phyloP scores from a whole-genome alignment of 2,888 invertebrate genomes.

The Mamestra brassicae region DNA sequence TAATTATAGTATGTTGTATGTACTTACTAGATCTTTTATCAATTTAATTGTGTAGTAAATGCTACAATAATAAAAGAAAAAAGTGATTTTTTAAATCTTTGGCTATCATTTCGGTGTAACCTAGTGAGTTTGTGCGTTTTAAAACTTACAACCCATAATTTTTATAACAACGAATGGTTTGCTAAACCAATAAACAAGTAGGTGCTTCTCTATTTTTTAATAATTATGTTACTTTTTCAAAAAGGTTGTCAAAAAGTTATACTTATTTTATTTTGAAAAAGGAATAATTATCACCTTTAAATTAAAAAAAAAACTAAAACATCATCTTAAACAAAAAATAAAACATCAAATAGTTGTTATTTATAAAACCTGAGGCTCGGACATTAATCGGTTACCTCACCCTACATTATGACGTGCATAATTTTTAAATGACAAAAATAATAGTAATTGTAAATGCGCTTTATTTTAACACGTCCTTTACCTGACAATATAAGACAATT shows the following conservation, averaged over 20 bases:
- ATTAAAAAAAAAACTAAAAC: not conserved
- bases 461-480: conserved; percentile 15
- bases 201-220: no score
- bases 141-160: no score
- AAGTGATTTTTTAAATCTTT: not conserved
- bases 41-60: conserved; percentile 4
- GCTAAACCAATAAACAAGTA: no score
- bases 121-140: no score
- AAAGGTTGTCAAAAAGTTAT: no score
- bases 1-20: not conserved
- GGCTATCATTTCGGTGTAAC: not conserved
- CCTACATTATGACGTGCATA: not conserved
- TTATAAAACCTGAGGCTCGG: not conserved
- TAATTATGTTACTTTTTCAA: no score
- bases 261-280: no score
- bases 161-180: no score
- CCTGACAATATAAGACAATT: not conserved
- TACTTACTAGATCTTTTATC: conserved; percentile 14
- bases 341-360: not conserved
- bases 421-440: not conserved
- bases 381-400: conserved; percentile 3
- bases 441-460: not conserved
- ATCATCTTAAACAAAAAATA: no score
- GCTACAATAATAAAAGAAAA: not conserved
- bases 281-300: not conserved